Base-by-base conservation (phyloP, 53 echinoderm and acorn worm genomes). In the Apostichopus leukothele region DNA sequence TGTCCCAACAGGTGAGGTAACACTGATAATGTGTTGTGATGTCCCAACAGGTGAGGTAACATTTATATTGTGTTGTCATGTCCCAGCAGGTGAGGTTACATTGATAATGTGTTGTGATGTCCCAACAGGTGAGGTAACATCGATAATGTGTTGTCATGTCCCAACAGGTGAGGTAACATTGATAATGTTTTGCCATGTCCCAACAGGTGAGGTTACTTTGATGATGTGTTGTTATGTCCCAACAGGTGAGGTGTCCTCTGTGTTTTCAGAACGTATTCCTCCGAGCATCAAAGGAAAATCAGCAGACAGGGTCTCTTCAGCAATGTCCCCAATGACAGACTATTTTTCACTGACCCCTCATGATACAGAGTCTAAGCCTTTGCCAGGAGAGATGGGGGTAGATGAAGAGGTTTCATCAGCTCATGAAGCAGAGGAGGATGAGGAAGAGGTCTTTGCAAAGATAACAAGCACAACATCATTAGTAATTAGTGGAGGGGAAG, bases 281-380 rank as follows among this genome's bases (percentile, higher is more conserved):
- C 66, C 67, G 5, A 85, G 51, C 68, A 67, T 18, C 39, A 63
- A 90, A 71, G 86, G 89, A 88, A 93, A 97, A 66, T 91, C 95
- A 0, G 90, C 95, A 11, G 94, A 97, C 67, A 92, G 91, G 13
- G 95, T 96, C 89, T 95, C 93, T 79, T 92, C 93, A 1, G 95
- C 96, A 73, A 96, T 96, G 96, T 96, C 96, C 12, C 96, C 96
- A 5, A 96, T 96, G 96, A 95, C 95, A 18, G 96, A 96, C 83
- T 96, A 96, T 91, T 93, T 96, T 92, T 93, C 92, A 57, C 89
- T 96, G 59, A 95, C 96, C 76, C 84, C 90, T 4, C 84, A 90
- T 25, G 84, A 74, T 75, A 73, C 74, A 3, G 84, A 90, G 18
- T 74, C 55, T 60, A 84, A 90, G 57, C 88, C 88, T 16, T 53